Base-by-base conservation (phyloP, 2,797 vertebrate species). In the Sebastes hubbsi region DNA sequence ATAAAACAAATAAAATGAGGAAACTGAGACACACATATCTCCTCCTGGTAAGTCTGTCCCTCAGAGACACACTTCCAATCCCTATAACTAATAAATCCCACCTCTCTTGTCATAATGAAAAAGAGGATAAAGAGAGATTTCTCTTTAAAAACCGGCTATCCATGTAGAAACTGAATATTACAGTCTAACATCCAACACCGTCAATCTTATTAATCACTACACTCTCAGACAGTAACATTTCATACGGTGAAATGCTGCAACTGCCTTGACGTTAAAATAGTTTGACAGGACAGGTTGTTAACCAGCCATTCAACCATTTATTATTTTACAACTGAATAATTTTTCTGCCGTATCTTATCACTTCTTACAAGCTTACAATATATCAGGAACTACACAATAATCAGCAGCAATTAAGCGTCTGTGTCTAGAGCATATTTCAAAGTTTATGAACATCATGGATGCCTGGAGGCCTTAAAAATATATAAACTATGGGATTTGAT, bases 161-260 rank as follows among this genome's bases (percentile, higher is more conserved):
- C 24, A 22, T 62, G 62, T 27, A 30, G 72, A 82, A 80, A 70
- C 60, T 49, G 54, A 69, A 78, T 69, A 67, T 73, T 46, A 71
- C 72, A 74, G 38, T 80, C 62, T 72, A 52, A 74, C 72, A 81
- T 74, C 60, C 32, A 72, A 52, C 64, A 58, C 3, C 2, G 3
- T 65, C 34, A 79, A 38, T 84, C 56, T 59, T 77, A 79, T 78
- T 52, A 72, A 73, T 80, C 66, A 56, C 75, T 46, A 70, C 34
- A 25, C 20, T 42, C 61, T 59, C 70, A 73, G 46, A n/a, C 46
- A 20, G 73, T 85, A 38, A 72, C 81, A 67, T 71, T 60, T 34
- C 30, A 80, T 49, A 69, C 24, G 25, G 61, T 60, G 42, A 77
- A 75, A 56, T 60, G 42, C 60, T 54, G 52, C 66, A 67, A 52